These are phyloP conservation scores for Cynopterus sphinx DNA, from an alignment of 2,797 vertebrate species.

Conservation along the genomic window DNA sequence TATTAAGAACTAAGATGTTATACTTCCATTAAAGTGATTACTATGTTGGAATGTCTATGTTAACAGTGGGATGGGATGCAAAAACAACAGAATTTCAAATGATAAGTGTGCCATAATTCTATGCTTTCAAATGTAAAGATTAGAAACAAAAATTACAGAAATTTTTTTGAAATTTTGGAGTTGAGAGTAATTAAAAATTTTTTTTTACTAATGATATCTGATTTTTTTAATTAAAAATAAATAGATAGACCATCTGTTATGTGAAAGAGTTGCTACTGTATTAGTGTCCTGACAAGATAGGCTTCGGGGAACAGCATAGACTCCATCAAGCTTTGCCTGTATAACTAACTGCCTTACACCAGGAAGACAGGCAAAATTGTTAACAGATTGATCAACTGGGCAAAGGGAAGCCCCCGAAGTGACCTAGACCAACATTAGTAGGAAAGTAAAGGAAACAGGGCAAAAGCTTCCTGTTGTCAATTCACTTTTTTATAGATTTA, in stretches of 20 bases:
- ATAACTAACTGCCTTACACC: too few relatives aligned
- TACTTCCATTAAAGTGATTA: not conserved
- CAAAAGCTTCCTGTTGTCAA: not conserved
- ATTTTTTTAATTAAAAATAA: not conserved
- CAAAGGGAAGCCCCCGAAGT: not conserved
- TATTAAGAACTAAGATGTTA: not conserved
- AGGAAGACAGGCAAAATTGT: not conserved
- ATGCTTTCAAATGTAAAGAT: not conserved
- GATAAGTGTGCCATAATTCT: not conserved
- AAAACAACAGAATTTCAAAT: not conserved
- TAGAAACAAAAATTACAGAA: not conserved
- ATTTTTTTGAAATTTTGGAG: not conserved
- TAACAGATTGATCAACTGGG: rapidly evolving
- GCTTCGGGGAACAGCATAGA: not conserved
- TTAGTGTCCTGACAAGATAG: not conserved
- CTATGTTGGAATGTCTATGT: not conserved
- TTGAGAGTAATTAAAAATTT: not conserved
- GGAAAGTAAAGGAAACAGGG: not conserved
- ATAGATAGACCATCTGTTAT: rapidly evolving
- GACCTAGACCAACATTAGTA: rapidly evolving
- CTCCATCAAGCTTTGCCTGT: rapidly evolving
- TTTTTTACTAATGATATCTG: not conserved
- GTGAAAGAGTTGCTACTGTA: not conserved
- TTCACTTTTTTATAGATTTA: not conserved
- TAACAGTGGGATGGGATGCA: not conserved